A percentile compares a stretch with the other conserved stretches of the same genome.
phyloP scores from a whole-genome alignment of 2,888 invertebrate genomes.

The Zhuqinia jingwanae region DNA sequence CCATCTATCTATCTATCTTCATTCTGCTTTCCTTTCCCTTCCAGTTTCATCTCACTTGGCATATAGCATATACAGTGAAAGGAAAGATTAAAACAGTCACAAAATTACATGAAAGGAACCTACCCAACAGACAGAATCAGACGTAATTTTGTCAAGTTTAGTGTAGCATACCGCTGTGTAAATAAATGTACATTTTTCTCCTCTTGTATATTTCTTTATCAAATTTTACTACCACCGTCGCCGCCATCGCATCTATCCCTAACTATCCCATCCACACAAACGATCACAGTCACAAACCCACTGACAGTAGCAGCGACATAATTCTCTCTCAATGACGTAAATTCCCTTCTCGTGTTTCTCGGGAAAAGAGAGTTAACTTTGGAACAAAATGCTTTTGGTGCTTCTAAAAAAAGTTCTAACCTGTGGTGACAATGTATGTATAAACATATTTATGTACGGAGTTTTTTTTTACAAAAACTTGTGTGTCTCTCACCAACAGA shows the following conservation, averaged over 20 bases:
- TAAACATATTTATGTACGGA: too few relatives aligned
- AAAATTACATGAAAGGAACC: too few relatives aligned
- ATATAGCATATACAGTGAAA: background rate
- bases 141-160: too few relatives aligned
- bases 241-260: background rate
- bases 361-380: background rate
- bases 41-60: background rate
- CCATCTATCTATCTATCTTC: background rate
- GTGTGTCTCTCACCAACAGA: background rate
- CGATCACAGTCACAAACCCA: background rate
- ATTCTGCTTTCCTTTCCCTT: background rate
- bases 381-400: background rate
- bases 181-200: background rate
- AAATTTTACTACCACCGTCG: background rate
- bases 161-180: background rate
- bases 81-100: background rate
- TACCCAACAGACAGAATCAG: too few relatives aligned
- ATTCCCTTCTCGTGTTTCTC: background rate
- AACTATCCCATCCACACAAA: background rate
- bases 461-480: background rate
- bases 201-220: background rate
- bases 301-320: background rate
- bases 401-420: background rate
- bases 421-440: background rate
- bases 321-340: conserved; percentile 48